These are phyloP conservation scores for Hyalella azteca DNA, from an alignment of 2,888 invertebrate genomes.

Conservation along the genomic window DNA sequence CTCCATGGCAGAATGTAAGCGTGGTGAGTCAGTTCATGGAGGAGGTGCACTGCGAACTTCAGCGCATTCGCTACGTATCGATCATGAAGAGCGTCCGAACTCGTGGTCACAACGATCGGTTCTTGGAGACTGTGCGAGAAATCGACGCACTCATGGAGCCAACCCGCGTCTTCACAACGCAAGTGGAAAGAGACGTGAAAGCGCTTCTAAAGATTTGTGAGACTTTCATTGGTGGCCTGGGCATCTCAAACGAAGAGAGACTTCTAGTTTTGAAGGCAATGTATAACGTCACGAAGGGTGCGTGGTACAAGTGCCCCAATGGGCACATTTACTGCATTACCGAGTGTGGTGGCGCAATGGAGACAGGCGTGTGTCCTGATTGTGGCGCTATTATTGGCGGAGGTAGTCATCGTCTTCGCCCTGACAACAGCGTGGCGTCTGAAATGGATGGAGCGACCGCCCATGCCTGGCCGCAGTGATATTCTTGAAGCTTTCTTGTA, in stretches of 20 bases:
- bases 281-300: conserved; percentile 67
- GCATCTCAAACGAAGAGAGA: conserved; percentile 7
- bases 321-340: conserved; percentile 73
- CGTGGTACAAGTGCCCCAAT: conserved; percentile 76
- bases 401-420: conserved; percentile 65
- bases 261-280: conserved; percentile 60
- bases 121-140: not conserved
- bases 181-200: not conserved
- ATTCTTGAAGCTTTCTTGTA: too few species aligned
- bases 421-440: conserved; percentile 64
- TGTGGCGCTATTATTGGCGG: conserved; percentile 69
- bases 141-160: not conserved
- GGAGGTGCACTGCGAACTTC: conserved; percentile 21
- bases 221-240: not conserved
- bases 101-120: not conserved
- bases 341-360: conserved; percentile 73
- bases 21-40: conserved; percentile 12
- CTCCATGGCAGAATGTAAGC: conserved; percentile 2
- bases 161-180: not conserved
- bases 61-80: not conserved
- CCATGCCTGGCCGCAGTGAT: conserved; percentile 59
- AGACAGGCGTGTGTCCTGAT: conserved; percentile 67
- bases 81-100: not conserved
- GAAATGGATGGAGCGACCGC: conserved; percentile 63
- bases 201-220: not conserved